Evolutionary conservation across 2,797 vertebrate species (phyloP).

Genomic region (Coregonus ussuriensis): DNA sequence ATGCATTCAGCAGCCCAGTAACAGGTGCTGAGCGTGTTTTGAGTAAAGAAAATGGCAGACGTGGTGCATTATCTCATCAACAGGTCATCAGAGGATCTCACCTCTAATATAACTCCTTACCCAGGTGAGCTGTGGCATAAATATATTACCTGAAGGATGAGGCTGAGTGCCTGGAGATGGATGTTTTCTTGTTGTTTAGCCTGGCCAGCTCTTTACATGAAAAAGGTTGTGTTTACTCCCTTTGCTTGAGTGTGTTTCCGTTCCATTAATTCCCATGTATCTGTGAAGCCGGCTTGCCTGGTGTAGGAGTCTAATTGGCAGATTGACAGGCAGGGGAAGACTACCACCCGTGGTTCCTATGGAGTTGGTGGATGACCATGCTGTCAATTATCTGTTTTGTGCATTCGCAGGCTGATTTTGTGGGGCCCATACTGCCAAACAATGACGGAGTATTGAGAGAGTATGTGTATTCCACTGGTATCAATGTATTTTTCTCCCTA

Average conservation of each 20-base stretch:
- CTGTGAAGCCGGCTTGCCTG: not conserved
- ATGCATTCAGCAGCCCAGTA: not conserved
- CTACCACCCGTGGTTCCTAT: not conserved
- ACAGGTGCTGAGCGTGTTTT: not conserved
- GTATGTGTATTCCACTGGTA: not conserved
- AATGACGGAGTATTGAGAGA: not conserved
- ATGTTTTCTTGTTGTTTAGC: not conserved
- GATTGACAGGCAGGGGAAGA: not conserved
- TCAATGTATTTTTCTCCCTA: not conserved
- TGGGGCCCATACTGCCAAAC: not conserved
- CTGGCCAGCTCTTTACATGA: not conserved
- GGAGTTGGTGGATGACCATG: not conserved
- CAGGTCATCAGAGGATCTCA: not conserved
- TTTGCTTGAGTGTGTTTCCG: not conserved
- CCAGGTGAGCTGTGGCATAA: not conserved
- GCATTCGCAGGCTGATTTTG: not conserved
- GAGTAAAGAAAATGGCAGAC: not conserved
- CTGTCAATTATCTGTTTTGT: constrained; percentile 5
- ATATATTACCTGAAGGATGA: not conserved
- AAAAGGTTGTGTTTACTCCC: not conserved
- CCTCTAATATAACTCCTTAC: not conserved
- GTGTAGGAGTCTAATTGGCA: constrained; percentile 3
- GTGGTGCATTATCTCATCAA: not conserved
- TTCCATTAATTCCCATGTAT: not conserved
- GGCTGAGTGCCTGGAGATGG: not conserved